Evolutionary conservation across 2,888 invertebrate species (phyloP).

Genomic region (Exephanes ischioxanthus): DNA sequence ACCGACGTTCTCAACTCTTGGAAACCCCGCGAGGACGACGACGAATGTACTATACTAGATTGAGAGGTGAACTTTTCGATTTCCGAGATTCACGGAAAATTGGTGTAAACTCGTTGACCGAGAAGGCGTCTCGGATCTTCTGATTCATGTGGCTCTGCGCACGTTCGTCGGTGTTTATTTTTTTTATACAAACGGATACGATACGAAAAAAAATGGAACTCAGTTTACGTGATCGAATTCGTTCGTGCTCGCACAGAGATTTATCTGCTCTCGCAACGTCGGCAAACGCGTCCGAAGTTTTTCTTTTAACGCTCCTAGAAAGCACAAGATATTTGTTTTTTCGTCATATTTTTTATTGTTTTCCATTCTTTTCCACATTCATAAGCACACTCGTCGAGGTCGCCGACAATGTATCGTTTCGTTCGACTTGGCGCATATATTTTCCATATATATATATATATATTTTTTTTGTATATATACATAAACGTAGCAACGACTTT

Average conservation of each 20-base stretch:
- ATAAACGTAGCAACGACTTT: slow-evolving; percentile 17
- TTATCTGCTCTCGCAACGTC: not conserved
- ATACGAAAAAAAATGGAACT: not conserved
- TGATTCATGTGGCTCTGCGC: not conserved
- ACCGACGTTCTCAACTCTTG: slow-evolving; percentile 45
- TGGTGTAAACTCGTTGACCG: slow-evolving; percentile 7
- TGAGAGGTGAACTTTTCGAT: slow-evolving; percentile 34
- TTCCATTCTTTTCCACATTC: not conserved
- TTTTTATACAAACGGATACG: not conserved
- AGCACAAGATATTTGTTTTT: not conserved
- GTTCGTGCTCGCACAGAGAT: not conserved
- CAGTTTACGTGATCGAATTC: not conserved
- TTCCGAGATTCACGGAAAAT: not conserved
- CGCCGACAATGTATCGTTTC: slow-evolving; percentile 7
- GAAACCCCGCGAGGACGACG: slow-evolving; percentile 67
- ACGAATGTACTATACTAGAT: slow-evolving; percentile 71
- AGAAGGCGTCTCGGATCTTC: not conserved
- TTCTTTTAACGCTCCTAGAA: not conserved
- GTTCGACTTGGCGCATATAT: slow-evolving; percentile 4
- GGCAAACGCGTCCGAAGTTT: slow-evolving; percentile 15
- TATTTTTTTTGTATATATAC: slow-evolving; percentile 27
- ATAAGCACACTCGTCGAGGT: not conserved
- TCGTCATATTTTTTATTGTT: not conserved
- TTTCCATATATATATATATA: slow-evolving; percentile 16
- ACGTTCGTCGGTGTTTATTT: slow-evolving; percentile 5